phyloP scores from a whole-genome alignment of 2,797 vertebrate genomes.

The Acipenser oxyrinchus region DNA sequence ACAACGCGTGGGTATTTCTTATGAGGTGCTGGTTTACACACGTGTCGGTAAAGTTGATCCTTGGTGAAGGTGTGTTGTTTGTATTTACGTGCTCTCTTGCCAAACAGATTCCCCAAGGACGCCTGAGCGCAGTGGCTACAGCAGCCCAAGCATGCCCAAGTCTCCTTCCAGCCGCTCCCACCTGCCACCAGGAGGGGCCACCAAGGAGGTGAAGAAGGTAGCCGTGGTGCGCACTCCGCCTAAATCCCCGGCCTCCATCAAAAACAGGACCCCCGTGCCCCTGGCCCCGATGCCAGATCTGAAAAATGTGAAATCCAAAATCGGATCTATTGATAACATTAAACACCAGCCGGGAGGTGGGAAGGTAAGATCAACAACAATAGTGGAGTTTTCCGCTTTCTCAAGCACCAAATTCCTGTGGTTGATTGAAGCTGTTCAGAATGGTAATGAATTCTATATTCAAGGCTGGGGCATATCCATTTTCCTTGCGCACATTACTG shows the following conservation, averaged over 20 bases:
- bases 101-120: constrained; percentile 68
- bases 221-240: constrained; percentile 88
- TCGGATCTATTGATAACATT: constrained; percentile 88
- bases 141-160: constrained; percentile 73
- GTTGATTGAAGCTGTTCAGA: too few species aligned
- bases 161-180: constrained; percentile 77
- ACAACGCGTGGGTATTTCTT: not conserved
- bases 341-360: constrained; percentile 93
- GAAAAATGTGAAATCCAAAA: constrained; percentile 83
- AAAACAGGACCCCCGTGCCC: constrained; percentile 70
- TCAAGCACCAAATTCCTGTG: too few species aligned
- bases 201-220: constrained; percentile 85
- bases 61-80: too few species aligned
- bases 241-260: constrained; percentile 83
- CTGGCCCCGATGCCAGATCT: constrained; percentile 76
- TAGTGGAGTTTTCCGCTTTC: not conserved
- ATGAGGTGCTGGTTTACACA: too few species aligned
- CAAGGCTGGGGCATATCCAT: too few species aligned
- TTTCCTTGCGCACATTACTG: too few species aligned
- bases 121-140: constrained; percentile 79
- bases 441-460: too few species aligned
- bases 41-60: too few species aligned
- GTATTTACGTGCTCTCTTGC: not conserved
- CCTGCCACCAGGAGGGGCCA: constrained; percentile 67
- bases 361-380: constrained; percentile 59